Percentiles rank a stretch among this genome's conserved stretches.
Conservation (phyloP, 1,140 invertebrate species). For the Palaemon carinicauda region DNA sequence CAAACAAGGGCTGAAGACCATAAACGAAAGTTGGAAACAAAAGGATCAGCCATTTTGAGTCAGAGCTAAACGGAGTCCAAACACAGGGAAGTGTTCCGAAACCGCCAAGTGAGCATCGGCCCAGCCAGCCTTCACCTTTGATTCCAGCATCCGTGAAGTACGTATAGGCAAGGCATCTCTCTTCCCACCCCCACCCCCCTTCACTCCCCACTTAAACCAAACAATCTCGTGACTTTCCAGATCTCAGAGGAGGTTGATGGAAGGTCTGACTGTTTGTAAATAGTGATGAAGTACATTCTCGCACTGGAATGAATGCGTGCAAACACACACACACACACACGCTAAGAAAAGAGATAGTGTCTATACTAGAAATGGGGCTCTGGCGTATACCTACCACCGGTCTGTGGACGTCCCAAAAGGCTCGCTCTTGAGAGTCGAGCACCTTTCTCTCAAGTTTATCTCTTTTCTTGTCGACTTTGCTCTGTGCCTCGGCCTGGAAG, state of each 20-base stretch:
- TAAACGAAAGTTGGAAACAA: too few relatives aligned
- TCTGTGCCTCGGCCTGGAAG: slow-evolving; percentile 74
- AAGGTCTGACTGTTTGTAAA: neutral
- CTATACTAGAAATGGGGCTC: too few relatives aligned
- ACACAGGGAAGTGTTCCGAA: too few relatives aligned
- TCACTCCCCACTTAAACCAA: neutral
- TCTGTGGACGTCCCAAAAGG: slow-evolving; percentile 99
- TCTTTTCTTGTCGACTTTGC: slow-evolving; percentile 97
- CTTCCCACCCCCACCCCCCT: neutral
- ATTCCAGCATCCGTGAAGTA: too few relatives aligned
- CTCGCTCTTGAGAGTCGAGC: slow-evolving; percentile 97
- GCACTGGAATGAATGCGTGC: neutral
- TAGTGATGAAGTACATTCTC: neutral
- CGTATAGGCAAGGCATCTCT: neutral
- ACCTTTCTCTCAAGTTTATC: slow-evolving; percentile 98
- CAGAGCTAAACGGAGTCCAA: too few relatives aligned
- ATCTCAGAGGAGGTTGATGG: too few relatives aligned
- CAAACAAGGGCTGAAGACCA: too few relatives aligned
- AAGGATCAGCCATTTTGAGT: too few relatives aligned
- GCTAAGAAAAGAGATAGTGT: neutral
- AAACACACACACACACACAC: neutral
- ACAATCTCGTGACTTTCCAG: neutral
- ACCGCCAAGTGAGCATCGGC: too few relatives aligned
- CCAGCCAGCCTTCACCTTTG: too few relatives aligned
- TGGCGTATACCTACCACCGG: slow-evolving; percentile 79